Evolutionary conservation across 2,113 vertebrate species (phyloP).

Genomic region (Clarias gariepinus): DNA sequence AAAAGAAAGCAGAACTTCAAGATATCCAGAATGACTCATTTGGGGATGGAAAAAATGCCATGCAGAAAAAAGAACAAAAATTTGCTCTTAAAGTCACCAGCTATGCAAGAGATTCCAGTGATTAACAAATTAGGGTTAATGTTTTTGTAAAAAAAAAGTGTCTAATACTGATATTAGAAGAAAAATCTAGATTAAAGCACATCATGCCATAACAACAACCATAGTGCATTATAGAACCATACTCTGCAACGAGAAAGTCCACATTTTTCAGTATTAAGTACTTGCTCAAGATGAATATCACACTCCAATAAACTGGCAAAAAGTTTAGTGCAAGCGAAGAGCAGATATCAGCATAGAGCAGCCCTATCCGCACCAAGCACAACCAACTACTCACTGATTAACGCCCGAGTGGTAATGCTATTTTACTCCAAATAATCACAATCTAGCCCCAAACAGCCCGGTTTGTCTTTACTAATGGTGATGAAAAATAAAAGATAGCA

Average conservation of each 20-base stretch:
- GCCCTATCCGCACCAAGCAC: constrained; percentile 39
- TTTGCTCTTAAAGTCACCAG: neutral
- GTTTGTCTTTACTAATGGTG: neutral
- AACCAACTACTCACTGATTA: neutral
- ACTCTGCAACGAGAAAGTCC: neutral
- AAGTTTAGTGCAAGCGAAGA: constrained; percentile 1
- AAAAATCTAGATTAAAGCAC: neutral
- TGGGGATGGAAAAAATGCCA: constrained; percentile 16
- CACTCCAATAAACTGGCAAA: neutral
- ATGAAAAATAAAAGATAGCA: neutral
- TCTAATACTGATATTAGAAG: neutral
- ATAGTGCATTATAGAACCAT: neutral
- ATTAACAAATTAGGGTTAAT: neutral
- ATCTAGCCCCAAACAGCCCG: neutral
- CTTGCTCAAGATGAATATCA: neutral
- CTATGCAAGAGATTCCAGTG: neutral
- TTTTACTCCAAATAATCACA: neutral
- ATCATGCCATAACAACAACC: neutral
- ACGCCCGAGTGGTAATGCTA: neutral
- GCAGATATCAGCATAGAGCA: constrained; percentile 30
- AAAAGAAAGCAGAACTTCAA: constrained; percentile 4
- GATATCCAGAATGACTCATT: neutral
- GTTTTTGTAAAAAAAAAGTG: neutral
- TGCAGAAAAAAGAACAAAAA: neutral
- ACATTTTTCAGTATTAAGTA: neutral